Conservation (phyloP, 2,113 vertebrate species). For the Sisor rabdophorus region DNA sequence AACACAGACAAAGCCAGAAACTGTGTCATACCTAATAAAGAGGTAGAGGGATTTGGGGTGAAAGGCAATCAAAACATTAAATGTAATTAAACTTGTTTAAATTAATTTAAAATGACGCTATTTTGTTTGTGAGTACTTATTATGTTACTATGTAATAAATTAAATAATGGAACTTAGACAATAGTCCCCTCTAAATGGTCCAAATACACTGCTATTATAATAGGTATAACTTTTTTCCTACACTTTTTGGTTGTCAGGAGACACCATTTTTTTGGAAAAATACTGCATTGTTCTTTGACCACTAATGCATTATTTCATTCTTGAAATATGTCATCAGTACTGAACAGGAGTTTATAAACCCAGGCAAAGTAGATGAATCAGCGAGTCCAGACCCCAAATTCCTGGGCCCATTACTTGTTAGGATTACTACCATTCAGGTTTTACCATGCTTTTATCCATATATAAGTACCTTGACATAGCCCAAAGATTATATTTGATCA, state of each 20-base stretch:
- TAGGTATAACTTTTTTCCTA: background rate
- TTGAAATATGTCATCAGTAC: no score
- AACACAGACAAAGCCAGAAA: conserved; percentile 51
- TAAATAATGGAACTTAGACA: background rate
- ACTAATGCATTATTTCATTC: no score
- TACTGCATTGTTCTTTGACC: background rate
- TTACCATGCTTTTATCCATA: no score
- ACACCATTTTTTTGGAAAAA: background rate
- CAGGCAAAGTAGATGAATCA: no score
- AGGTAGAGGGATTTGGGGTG: background rate
- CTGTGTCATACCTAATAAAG: conserved; percentile 53
- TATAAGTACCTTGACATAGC: no score
- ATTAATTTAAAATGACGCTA: background rate
- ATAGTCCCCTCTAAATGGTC: background rate
- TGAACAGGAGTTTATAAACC: no score
- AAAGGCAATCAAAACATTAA: background rate
- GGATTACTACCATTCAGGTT: no score
- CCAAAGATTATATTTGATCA: no score
- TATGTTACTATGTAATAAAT: background rate
- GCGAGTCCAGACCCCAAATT: no score
- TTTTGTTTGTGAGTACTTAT: background rate
- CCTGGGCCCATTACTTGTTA: no score
- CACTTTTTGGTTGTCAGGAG: background rate
- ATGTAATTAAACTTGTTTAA: background rate
- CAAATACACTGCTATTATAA: background rate